These are phyloP conservation scores for Sceloporus tristichus DNA, from an alignment of 2,113 vertebrate species.

Conservation along the genomic window DNA sequence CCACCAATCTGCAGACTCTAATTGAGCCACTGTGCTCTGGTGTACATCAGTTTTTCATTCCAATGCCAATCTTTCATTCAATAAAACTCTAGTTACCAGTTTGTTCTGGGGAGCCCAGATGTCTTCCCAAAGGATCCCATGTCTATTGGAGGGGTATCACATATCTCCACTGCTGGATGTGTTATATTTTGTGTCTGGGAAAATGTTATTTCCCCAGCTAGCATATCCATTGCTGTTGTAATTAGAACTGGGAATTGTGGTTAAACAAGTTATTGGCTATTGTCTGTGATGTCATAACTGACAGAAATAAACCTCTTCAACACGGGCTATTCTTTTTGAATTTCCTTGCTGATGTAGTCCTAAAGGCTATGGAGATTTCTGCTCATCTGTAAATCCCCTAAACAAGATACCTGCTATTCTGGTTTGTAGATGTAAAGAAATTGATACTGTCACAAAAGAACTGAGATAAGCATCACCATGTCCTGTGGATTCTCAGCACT, in stretches of 20 bases:
- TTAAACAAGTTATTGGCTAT: background rate
- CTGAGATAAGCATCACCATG: background rate
- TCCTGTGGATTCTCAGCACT: background rate
- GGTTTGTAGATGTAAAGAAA: background rate
- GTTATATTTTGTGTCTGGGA: constrained; percentile 11
- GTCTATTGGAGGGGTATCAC: background rate
- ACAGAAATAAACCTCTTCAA: background rate
- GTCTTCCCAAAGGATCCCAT: constrained; percentile 13
- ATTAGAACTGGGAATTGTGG: background rate
- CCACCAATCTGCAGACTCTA: background rate
- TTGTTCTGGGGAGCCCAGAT: constrained; percentile 16
- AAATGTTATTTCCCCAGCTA: constrained; percentile 22
- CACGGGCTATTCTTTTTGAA: background rate
- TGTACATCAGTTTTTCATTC: background rate
- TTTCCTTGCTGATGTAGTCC: background rate
- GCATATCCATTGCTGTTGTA: constrained; percentile 18
- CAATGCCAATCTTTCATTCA: background rate
- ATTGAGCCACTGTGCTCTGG: background rate
- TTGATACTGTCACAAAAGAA: background rate
- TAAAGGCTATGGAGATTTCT: background rate
- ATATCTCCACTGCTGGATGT: constrained; percentile 8
- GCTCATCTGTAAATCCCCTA: background rate
- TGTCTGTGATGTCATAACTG: background rate
- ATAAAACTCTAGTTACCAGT: background rate
- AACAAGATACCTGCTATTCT: background rate